phyloP scores from a whole-genome alignment of 1,140 invertebrate genomes.

The Magallana gigas region DNA sequence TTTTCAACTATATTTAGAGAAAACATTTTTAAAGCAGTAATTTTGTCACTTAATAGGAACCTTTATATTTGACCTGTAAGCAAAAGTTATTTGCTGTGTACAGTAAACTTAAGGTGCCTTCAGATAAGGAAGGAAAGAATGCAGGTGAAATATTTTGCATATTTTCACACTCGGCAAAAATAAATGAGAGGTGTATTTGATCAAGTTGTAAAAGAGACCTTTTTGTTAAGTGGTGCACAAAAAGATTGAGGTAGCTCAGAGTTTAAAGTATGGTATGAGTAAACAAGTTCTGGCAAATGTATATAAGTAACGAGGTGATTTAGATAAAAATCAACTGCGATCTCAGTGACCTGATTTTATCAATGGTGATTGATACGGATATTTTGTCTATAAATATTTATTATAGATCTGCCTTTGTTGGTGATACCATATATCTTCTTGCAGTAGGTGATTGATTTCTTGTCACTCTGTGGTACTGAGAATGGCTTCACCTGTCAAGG shows the following conservation, averaged over 20 bases:
- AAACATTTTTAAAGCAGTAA: too few species aligned
- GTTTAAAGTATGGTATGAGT: not conserved
- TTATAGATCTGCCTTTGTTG: not conserved
- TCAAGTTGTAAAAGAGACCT: too few species aligned
- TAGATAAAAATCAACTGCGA: not conserved
- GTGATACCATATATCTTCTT: not conserved
- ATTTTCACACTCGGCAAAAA: too few species aligned
- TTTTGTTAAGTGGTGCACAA: not conserved
- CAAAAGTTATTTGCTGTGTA: too few species aligned
- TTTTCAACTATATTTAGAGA: too few species aligned
- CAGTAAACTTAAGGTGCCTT: too few species aligned
- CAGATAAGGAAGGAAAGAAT: too few species aligned
- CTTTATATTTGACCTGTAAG: too few species aligned
- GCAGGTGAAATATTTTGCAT: too few species aligned
- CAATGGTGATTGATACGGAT: not conserved
- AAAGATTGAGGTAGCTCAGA: not conserved
- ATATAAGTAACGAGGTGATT: not conserved
- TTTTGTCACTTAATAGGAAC: too few species aligned
- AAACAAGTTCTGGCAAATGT: not conserved
- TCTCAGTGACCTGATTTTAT: not conserved
- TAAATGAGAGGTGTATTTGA: too few species aligned
- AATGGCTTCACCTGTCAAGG: not conserved
- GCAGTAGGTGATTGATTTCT: not conserved
- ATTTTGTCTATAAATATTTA: conserved; percentile 2
- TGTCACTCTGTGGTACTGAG: not conserved